phyloP scores from a whole-genome alignment of 2,797 vertebrate genomes.

The Neostethus bicornis region DNA sequence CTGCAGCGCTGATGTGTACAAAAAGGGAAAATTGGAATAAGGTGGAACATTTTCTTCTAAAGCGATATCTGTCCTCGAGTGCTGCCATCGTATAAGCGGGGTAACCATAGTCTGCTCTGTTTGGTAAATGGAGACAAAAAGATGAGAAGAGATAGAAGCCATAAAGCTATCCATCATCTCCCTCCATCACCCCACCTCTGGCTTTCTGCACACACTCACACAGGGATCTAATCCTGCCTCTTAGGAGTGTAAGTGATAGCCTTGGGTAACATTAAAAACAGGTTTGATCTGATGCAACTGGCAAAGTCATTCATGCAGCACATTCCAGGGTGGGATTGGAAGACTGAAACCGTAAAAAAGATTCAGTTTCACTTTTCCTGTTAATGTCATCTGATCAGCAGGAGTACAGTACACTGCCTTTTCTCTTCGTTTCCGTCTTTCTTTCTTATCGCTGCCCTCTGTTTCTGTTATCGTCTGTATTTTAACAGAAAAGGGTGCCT shows the following conservation, averaged over 20 bases:
- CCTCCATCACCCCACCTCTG: constrained; percentile 49
- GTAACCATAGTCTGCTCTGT: constrained; percentile 64
- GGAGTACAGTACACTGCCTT: constrained; percentile 40
- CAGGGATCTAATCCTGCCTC: constrained; percentile 73
- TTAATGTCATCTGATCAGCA: constrained; percentile 67
- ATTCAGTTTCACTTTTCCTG: constrained; percentile 65
- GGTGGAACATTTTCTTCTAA: constrained; percentile 38
- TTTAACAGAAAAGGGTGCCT: constrained; percentile 62
- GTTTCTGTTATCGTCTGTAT: constrained; percentile 54
- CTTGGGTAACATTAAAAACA: constrained; percentile 76
- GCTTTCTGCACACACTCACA: constrained; percentile 46
- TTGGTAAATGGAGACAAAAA: constrained; percentile 75
- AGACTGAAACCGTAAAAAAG: constrained; percentile 55
- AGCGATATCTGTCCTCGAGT: constrained; percentile 46
- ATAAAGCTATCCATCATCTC: constrained; percentile 75
- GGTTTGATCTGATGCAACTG: constrained; percentile 72
- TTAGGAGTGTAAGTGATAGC: constrained; percentile 77
- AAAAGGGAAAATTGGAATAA: constrained; percentile 33
- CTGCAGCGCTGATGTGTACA: constrained; percentile 30
- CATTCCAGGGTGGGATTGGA: constrained; percentile 69
- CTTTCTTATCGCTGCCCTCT: constrained; percentile 50
- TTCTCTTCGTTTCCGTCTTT: constrained; percentile 47
- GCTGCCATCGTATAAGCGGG: constrained; percentile 39
- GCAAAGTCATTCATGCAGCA: constrained; percentile 64
- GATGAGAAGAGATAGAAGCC: constrained; percentile 66